Conservation (phyloP, 2,888 invertebrate species). For the Acanthosoma haemorrhoidale region DNA sequence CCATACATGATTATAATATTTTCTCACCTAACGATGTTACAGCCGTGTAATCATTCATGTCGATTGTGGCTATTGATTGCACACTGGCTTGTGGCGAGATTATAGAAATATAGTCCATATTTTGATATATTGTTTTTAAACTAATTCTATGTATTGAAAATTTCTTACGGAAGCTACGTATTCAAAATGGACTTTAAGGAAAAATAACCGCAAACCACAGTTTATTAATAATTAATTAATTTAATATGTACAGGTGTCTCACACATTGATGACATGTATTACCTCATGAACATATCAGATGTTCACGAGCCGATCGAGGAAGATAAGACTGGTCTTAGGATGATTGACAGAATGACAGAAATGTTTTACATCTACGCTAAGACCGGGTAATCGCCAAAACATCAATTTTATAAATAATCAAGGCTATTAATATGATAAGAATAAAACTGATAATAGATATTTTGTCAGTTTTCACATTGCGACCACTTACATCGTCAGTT, state of each 20-base stretch:
- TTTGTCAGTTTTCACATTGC: too few species aligned
- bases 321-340: conserved; percentile 8
- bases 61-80: too few species aligned
- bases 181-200: too few species aligned
- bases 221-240: not conserved
- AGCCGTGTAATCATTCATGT: too few species aligned
- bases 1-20: too few species aligned
- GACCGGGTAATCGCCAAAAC: conserved; percentile 33
- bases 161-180: not conserved
- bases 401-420: not conserved
- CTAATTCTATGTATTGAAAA: not conserved
- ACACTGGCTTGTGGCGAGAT: too few species aligned
- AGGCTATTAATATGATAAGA: too few species aligned
- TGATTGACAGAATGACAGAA: conserved; percentile 32
- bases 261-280: conserved; percentile 34
- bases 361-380: conserved; percentile 29
- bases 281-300: conserved; percentile 26
- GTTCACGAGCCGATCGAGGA: conserved; percentile 2
- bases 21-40: too few species aligned
- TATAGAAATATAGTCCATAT: too few species aligned
- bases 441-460: too few species aligned
- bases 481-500: too few species aligned
- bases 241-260: conserved; percentile 27
- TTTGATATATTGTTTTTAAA: not conserved
- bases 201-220: not conserved